Evolutionary conservation across 2,888 invertebrate genomes (phyloP).

Genomic region (Archaeoteleia sp.): DNA sequence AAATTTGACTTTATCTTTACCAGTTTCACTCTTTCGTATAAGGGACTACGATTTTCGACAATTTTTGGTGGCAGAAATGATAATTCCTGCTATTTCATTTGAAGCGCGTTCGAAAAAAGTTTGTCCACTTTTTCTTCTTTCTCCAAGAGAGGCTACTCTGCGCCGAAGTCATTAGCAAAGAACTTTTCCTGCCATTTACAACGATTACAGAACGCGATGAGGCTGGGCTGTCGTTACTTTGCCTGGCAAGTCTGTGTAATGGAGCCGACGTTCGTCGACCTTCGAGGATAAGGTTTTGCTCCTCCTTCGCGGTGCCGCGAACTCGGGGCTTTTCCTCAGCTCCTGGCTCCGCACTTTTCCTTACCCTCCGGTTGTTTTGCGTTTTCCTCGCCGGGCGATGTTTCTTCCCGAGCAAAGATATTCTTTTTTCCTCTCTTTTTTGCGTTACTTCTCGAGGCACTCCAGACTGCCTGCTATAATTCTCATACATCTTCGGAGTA

Average conservation of each 20-base stretch:
- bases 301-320: conserved; percentile 11
- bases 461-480: conserved; percentile 5
- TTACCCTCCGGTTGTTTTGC: conserved; percentile 25
- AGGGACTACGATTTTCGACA: background rate
- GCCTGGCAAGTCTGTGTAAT: conserved; percentile 46
- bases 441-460: conserved; percentile 4
- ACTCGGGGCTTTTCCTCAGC: conserved; percentile 20
- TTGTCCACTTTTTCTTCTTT: conserved; percentile 12
- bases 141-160: conserved; percentile 12
- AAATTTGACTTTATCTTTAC: too few species aligned
- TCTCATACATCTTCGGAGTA: conserved; percentile 20
- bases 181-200: conserved; percentile 52
- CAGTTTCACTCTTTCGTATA: conserved; percentile 2
- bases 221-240: conserved; percentile 54
- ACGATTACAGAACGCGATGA: conserved; percentile 55
- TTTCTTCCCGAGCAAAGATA: conserved; percentile 14
- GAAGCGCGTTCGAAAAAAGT: conserved; percentile 23
- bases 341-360: conserved; percentile 1
- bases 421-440: conserved; percentile 16
- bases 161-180: conserved; percentile 53
- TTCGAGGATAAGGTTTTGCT: conserved; percentile 6
- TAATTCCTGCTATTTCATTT: conserved; percentile 10
- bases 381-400: conserved; percentile 14
- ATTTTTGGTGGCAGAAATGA: conserved; percentile 7
- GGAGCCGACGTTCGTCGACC: conserved; percentile 33